These are phyloP conservation scores for Pomatostomus ruficeps DNA, from an alignment of 2,113 vertebrate species.

Conservation along the genomic window DNA sequence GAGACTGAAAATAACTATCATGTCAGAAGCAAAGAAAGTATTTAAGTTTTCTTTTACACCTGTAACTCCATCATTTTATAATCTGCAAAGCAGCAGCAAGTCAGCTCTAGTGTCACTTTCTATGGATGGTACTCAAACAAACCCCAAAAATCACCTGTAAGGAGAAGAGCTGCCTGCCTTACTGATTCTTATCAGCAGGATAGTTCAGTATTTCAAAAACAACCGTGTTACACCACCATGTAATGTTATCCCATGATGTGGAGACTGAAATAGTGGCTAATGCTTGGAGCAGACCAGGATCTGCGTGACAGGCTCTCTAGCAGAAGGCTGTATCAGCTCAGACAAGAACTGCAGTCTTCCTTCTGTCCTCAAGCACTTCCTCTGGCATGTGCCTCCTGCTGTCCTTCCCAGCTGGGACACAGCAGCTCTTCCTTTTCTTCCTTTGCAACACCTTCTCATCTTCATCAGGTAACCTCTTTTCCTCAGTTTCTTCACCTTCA, in stretches of 20 bases:
- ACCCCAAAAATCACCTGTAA: not conserved
- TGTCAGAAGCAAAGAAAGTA: not conserved
- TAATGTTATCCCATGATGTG: too few relatives aligned
- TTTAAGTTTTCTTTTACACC: not conserved
- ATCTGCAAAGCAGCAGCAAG: not conserved
- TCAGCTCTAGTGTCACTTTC: not conserved
- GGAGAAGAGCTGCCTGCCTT: not conserved
- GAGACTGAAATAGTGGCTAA: not conserved
- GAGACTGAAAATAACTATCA: not conserved
- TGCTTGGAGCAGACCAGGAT: not conserved
- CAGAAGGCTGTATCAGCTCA: not conserved
- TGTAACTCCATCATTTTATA: not conserved
- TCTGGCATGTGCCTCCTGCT: not conserved
- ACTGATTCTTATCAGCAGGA: not conserved
- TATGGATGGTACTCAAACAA: not conserved
- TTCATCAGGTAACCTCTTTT: not conserved
- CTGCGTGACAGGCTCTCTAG: not conserved
- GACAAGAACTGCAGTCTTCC: not conserved
- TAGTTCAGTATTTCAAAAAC: not conserved
- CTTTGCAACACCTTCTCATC: not conserved
- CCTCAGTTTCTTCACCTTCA: not conserved
- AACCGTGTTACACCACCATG: not conserved
- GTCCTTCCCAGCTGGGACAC: not conserved
- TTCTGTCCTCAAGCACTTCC: not conserved
- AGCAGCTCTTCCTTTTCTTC: not conserved